These are phyloP conservation scores for Mionectes macconnelli DNA, from an alignment of 2,113 vertebrate species.

Conservation along the genomic window DNA sequence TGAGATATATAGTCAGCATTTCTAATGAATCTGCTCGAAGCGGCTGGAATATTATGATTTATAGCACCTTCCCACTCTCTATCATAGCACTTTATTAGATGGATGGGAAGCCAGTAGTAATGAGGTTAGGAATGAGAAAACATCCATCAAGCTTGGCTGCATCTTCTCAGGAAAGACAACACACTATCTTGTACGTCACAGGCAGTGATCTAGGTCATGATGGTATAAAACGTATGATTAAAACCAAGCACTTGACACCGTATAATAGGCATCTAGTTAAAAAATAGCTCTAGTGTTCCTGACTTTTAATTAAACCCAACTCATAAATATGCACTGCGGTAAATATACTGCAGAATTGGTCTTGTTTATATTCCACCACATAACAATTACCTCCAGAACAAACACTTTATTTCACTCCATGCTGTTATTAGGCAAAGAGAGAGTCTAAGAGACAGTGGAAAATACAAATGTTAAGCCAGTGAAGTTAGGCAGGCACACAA, in stretches of 20 bases:
- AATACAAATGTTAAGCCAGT: conserved; percentile 67
- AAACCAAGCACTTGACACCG: conserved; percentile 81
- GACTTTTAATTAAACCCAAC: conserved; percentile 82
- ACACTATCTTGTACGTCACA: conserved; percentile 79
- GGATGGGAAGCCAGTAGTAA: conserved; percentile 87
- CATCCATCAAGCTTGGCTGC: conserved; percentile 84
- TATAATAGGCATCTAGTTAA: conserved; percentile 81
- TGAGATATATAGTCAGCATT: conserved; percentile 81
- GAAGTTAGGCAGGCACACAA: conserved; percentile 38
- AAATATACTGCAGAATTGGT: conserved; percentile 75
- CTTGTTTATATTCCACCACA: conserved; percentile 77
- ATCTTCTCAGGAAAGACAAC: conserved; percentile 82
- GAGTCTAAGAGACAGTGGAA: conserved; percentile 65
- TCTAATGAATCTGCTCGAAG: conserved; percentile 83
- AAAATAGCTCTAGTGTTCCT: conserved; percentile 75
- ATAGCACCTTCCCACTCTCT: conserved; percentile 79
- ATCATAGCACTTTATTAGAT: conserved; percentile 89
- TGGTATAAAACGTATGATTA: conserved; percentile 84
- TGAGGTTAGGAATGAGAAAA: conserved; percentile 87
- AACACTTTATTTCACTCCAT: conserved; percentile 75
- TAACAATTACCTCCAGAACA: conserved; percentile 78
- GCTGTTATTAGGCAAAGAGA: conserved; percentile 70
- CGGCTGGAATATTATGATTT: conserved; percentile 85
- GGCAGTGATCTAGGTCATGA: conserved; percentile 81
- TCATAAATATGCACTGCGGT: conserved; percentile 78